Percentiles rank a stretch among this genome's conserved stretches.
These are phyloP conservation scores for Salmo trutta DNA, from an alignment of 2,797 vertebrate genomes.

Conservation along the genomic window DNA sequence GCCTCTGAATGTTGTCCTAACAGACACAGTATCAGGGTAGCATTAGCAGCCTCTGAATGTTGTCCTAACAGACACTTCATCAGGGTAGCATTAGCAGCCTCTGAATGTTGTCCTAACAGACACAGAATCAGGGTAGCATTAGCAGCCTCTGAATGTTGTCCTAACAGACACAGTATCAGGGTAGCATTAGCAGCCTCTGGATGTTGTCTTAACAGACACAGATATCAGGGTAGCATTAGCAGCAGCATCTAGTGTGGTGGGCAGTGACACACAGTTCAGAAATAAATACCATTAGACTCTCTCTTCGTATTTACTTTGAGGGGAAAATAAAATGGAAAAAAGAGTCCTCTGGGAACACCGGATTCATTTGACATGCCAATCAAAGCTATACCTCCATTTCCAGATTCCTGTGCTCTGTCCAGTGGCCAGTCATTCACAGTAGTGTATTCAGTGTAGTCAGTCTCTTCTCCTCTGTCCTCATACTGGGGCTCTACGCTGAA, in stretches of 20 bases:
- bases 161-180: too few species aligned
- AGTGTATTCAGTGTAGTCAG: constrained; percentile 64
- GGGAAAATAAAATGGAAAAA: constrained; percentile 47
- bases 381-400: constrained; percentile 58
- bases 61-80: too few species aligned
- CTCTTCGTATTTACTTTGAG: constrained; percentile 47
- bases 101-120: too few species aligned
- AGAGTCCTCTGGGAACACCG: constrained; percentile 29
- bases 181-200: background rate
- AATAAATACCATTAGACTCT: constrained; percentile 4
- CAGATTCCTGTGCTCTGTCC: constrained; percentile 50
- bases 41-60: too few species aligned
- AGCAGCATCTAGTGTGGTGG: background rate
- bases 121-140: too few species aligned
- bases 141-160: too few species aligned
- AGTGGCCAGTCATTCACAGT: constrained; percentile 48
- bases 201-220: too few species aligned
- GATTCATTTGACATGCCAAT: constrained; percentile 50
- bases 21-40: too few species aligned
- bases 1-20: too few species aligned
- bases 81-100: too few species aligned
- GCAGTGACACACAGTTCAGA: background rate
- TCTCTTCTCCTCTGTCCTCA: constrained; percentile 52
- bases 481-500: constrained; percentile 53
- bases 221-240: background rate